Conservation (phyloP, 2,113 vertebrate genomes). For the Antechinus stuartii region DNA sequence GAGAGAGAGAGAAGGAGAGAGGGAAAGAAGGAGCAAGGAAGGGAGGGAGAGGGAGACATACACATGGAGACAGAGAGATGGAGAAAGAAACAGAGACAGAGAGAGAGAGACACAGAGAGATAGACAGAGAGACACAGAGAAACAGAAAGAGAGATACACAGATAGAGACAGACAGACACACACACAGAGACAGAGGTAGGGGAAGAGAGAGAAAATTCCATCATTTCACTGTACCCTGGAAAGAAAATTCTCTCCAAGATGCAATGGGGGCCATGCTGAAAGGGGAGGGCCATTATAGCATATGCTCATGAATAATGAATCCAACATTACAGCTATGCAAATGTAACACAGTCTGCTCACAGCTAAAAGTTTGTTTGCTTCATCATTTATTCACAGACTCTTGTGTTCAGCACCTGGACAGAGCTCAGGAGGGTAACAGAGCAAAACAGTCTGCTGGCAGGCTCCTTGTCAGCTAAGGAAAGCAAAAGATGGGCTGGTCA, state of each 20-base stretch:
- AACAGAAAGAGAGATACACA: no score
- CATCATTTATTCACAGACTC: slow-evolving; percentile 72
- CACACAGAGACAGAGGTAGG: background rate
- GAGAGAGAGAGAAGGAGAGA: background rate
- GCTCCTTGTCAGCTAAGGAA: slow-evolving; percentile 49
- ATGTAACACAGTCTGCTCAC: slow-evolving; percentile 73
- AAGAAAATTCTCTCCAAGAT: slow-evolving; percentile 77
- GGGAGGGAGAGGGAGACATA: no score
- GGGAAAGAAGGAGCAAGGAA: no score
- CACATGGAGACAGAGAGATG: no score
- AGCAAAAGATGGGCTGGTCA: background rate
- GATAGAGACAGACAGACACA: background rate
- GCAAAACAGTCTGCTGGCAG: slow-evolving; percentile 61
- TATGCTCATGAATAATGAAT: slow-evolving; percentile 82
- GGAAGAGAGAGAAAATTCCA: background rate
- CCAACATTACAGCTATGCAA: slow-evolving; percentile 75
- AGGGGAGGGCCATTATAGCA: slow-evolving; percentile 70
- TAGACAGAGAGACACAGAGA: no score
- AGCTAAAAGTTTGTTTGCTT: slow-evolving; percentile 67
- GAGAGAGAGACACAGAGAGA: no score
- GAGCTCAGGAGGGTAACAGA: slow-evolving; percentile 46
- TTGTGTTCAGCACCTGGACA: slow-evolving; percentile 64
- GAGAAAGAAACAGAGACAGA: no score
- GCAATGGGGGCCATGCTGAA: slow-evolving; percentile 51
- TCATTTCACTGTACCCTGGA: slow-evolving; percentile 60